Conservation (phyloP, 1,140 invertebrate species). For the Glossosoma conforme region DNA sequence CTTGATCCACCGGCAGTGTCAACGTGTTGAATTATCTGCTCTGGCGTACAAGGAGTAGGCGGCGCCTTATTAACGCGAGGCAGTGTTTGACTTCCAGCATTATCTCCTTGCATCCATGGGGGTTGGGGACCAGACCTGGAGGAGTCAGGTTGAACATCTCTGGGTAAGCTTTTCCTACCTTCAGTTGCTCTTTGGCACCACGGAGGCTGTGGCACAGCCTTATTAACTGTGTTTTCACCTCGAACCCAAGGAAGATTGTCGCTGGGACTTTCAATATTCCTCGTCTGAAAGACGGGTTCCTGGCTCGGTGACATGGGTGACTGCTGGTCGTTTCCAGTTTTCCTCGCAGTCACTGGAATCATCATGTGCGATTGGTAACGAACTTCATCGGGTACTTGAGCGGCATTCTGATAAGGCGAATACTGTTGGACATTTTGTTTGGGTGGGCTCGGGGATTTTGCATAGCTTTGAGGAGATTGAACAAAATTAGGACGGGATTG, state of each 20-base stretch:
- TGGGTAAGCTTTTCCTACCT: slow-evolving; percentile 36
- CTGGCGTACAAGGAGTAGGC: slow-evolving; percentile 1
- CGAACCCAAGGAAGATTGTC: slow-evolving; percentile 46
- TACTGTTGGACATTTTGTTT: slow-evolving; percentile 8
- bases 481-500: slow-evolving; percentile 21
- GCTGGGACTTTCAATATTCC: slow-evolving; percentile 42
- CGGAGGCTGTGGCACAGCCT: slow-evolving; percentile 44
- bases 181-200: slow-evolving; percentile 47
- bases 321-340: slow-evolving; percentile 36
- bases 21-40: slow-evolving; percentile 17
- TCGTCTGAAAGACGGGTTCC: slow-evolving; percentile 40
- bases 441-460: slow-evolving; percentile 8
- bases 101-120: slow-evolving; percentile 36
- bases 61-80: slow-evolving; percentile 10
- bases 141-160: slow-evolving; percentile 31
- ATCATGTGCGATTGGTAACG: slow-evolving; percentile 48
- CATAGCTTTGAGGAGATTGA: slow-evolving; percentile 9
- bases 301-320: slow-evolving; percentile 41
- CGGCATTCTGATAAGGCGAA: background rate
- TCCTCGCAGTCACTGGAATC: slow-evolving; percentile 43
- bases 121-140: slow-evolving; percentile 43
- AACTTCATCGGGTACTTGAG: slow-evolving; percentile 20
- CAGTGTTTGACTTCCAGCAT: slow-evolving; percentile 10
- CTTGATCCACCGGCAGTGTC: slow-evolving; percentile 30
- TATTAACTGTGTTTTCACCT: slow-evolving; percentile 43